Conservation (phyloP, 1,140 invertebrate species). For the Sesamia nonagrioides region DNA sequence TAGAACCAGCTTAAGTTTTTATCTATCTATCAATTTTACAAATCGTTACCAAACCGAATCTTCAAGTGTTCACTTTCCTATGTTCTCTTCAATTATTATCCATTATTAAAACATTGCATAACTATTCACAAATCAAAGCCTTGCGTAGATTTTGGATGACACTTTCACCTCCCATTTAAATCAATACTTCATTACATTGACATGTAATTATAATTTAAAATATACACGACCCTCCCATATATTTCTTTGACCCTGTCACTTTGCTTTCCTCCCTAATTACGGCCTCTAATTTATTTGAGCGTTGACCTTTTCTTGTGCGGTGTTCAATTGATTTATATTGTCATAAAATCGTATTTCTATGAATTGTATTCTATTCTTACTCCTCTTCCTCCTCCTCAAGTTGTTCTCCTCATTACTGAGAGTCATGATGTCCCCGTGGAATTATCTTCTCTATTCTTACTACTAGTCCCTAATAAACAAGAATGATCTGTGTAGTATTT, state of each 20-base stretch:
- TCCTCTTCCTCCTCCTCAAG: not conserved
- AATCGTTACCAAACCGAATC: conserved; percentile 19
- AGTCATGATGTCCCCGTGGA: no score
- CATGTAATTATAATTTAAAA: conserved; percentile 1
- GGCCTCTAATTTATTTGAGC: not conserved
- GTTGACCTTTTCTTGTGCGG: not conserved
- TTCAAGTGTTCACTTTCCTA: conserved; percentile 33
- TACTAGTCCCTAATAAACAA: not conserved
- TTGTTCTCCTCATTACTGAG: no score
- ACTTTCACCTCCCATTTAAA: conserved; percentile 31
- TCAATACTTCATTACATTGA: conserved; percentile 6
- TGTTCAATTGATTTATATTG: not conserved
- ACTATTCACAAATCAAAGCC: conserved; percentile 21
- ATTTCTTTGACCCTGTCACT: conserved; percentile 3
- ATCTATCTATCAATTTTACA: no score
- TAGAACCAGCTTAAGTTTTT: not conserved
- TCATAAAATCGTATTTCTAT: not conserved
- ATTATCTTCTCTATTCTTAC: not conserved
- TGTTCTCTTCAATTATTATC: conserved; percentile 35
- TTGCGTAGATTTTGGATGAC: conserved; percentile 29
- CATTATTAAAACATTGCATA: conserved; percentile 32
- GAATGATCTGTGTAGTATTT: not conserved
- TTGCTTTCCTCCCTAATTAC: not conserved
- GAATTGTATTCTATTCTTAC: not conserved
- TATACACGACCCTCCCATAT: conserved; percentile 1